Evolutionary conservation across 2,113 vertebrate genomes (phyloP), one percentile per base, ranked within the genome.

Genomic region (Mobula birostris): DNA sequence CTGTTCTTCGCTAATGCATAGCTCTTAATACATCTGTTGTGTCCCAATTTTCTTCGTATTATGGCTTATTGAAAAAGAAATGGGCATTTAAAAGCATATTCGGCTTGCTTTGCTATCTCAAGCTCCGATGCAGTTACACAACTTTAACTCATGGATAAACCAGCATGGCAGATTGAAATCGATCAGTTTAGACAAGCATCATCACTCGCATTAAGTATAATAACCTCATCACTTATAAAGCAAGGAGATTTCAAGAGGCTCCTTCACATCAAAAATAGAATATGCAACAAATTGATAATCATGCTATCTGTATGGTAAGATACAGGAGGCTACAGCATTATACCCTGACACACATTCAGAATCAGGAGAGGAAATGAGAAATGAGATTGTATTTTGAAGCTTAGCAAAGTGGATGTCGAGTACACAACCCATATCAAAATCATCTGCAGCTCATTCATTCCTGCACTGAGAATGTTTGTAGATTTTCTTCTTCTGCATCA

Each of bases 161-260:
- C 8, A 14, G 61, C 63, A 15, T 68, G 61, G 29, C 14, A 90
- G 40, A 61, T 90, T 90, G n/a, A 90, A 90, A 90, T n/a, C 66
- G 85, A 66, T 90, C 85, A 90, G 61, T 90, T 90, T 90, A 90
- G 61, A 66, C 61, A 68, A 90, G 85, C 61, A 32, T 32, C 6
- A 66, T 61, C 85, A 90, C 85, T 90, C 8, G 61, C 61, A 32
- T 90, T 32, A 90, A 90, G 32, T n/a, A 68, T 90, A 74, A 74
- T 74, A 87, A 87, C 58, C 83, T 87, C 21, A 19, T 61, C 27
- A 63, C 61, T 63, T 61, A 88, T n/a, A 88, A 88, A 88, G 82
- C 82, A 19, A 83, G 80, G 11, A 83, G 15, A 21, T 56, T 83
- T 83, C 80, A 83, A 83, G 83, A 61, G 83, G 58, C 11, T 88